These are phyloP conservation scores for Conomelus anceps DNA, from an alignment of 2,888 invertebrate species.

Conservation along the genomic window DNA sequence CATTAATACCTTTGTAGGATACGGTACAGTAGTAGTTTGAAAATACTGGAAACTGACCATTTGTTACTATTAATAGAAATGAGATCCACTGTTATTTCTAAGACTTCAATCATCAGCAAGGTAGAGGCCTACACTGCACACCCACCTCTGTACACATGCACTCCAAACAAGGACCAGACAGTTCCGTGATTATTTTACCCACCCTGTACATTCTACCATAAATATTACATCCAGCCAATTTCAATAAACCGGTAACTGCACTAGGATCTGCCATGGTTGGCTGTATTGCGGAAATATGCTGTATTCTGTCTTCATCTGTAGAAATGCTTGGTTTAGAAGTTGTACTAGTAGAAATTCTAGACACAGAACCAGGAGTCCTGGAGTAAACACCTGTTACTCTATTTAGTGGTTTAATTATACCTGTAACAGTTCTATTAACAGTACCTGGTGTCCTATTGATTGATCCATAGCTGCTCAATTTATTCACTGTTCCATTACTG, in stretches of 20 bases:
- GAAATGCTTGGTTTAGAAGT: not conserved
- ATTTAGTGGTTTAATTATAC: not conserved
- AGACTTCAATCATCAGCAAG: slow-evolving; percentile 26
- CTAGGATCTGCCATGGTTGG: slow-evolving; percentile 24
- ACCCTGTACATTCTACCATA: slow-evolving; percentile 83
- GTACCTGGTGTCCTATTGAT: not conserved
- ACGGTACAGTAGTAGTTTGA: not conserved
- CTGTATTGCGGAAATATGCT: slow-evolving; percentile 17
- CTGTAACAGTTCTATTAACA: not conserved
- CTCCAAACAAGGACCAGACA: slow-evolving; percentile 73
- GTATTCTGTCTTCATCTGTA: slow-evolving; percentile 14
- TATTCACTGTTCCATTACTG: not conserved
- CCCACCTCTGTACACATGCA: slow-evolving; percentile 82
- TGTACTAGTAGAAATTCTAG: not conserved
- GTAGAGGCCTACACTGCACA: slow-evolving; percentile 59
- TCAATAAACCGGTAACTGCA: slow-evolving; percentile 42
- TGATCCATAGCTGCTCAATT: no score
- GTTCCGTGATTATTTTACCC: slow-evolving; percentile 71
- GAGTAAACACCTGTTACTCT: not conserved
- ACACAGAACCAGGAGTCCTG: not conserved
- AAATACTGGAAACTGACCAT: not conserved
- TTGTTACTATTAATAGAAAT: not conserved
- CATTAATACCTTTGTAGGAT: no score
- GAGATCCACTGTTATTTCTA: not conserved
- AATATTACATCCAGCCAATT: slow-evolving; percentile 82